A percentile compares a stretch with the other conserved stretches of the same genome.
phyloP scores from a whole-genome alignment of 2,113 vertebrate genomes.

The Rhadina sibilatrix region DNA sequence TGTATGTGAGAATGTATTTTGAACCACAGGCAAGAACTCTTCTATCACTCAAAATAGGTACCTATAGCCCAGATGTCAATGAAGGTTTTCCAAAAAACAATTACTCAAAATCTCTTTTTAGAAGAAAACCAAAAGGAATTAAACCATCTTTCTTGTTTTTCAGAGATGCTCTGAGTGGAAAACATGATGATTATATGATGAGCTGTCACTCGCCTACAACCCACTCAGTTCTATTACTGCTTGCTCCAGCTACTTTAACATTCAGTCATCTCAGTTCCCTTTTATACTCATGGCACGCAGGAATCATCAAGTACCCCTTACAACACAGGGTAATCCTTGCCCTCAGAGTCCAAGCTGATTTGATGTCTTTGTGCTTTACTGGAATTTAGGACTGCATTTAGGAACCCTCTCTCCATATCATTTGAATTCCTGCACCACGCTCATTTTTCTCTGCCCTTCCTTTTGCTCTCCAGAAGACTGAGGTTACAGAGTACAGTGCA shows the following conservation, averaged over 20 bases:
- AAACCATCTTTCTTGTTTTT: conserved; percentile 36
- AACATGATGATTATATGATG: conserved; percentile 55
- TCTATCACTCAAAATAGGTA: background rate
- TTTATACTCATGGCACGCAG: background rate
- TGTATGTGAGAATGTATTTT: background rate
- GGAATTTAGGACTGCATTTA: background rate
- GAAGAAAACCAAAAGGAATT: conserved; percentile 3
- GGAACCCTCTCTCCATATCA: background rate
- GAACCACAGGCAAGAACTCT: background rate
- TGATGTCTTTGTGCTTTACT: background rate
- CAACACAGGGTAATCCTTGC: background rate
- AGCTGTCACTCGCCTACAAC: conserved; percentile 50
- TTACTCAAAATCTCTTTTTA: background rate
- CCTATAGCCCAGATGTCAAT: background rate
- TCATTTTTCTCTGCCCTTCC: background rate
- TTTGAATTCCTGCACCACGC: conserved; percentile 11
- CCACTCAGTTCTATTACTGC: conserved; percentile 66
- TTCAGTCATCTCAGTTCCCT: conserved; percentile 7
- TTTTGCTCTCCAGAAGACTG: conserved; percentile 24
- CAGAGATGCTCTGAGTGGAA: conserved; percentile 36
- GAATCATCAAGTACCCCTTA: background rate
- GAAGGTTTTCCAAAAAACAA: background rate
- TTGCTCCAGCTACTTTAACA: conserved; percentile 49
- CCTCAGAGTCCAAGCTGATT: background rate
- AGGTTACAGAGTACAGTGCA: background rate